phyloP scores from a whole-genome alignment of 2,797 vertebrate species.

The Okamejei kenojei region DNA sequence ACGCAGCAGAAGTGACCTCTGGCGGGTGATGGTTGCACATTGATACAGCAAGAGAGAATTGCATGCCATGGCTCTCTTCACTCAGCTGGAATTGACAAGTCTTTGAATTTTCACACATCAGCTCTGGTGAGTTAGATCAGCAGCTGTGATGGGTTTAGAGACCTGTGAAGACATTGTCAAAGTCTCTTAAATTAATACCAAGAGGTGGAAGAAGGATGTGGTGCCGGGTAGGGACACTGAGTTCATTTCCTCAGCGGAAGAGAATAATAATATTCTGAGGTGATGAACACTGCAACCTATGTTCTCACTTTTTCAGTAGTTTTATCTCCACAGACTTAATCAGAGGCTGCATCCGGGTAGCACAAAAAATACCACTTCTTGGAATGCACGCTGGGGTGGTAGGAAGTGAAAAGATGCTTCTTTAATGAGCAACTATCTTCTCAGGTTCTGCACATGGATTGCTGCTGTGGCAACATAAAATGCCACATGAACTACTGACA shows the following conservation, averaged over 20 bases:
- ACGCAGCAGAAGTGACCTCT: background rate
- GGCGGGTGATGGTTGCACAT: background rate
- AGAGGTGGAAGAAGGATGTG: background rate
- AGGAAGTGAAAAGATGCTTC: background rate
- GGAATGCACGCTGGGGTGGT: background rate
- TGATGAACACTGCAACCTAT: background rate
- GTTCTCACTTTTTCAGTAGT: background rate
- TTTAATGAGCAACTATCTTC: background rate
- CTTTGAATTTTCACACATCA: constrained; percentile 32
- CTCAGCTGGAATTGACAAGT: constrained; percentile 31
- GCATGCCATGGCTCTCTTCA: background rate
- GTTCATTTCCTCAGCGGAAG: constrained; percentile 29
- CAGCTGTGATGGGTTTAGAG: background rate
- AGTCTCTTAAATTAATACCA: background rate
- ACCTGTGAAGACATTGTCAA: constrained; percentile 21
- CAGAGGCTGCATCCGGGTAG: background rate
- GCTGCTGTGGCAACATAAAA: background rate
- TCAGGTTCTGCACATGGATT: background rate
- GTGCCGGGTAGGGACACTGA: background rate
- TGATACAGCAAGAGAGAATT: constrained; percentile 5
- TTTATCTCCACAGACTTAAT: background rate
- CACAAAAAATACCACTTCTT: background rate
- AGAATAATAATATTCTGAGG: background rate
- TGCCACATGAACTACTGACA: background rate
- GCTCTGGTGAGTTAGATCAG: constrained; percentile 3